phyloP scores from a whole-genome alignment of 1,140 invertebrate species.

The Tribolium madens region DNA sequence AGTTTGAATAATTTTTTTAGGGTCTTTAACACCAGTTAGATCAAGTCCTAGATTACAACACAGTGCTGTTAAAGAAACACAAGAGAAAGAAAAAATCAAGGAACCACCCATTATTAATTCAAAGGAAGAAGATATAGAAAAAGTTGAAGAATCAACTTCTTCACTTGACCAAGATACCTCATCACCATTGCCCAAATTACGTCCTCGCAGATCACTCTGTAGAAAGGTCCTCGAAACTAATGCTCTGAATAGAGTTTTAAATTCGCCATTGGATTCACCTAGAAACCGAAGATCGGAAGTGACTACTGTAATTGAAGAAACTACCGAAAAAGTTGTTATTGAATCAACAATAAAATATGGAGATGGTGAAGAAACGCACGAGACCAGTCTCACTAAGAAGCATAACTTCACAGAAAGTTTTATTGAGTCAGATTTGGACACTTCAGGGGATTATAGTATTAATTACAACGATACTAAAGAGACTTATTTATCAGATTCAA shows the following conservation, averaged over 20 bases:
- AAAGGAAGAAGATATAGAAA: slow-evolving; percentile 7
- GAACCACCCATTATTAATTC: not conserved
- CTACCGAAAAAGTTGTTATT: slow-evolving; percentile 1
- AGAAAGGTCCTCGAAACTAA: slow-evolving; percentile 59
- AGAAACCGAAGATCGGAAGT: not conserved
- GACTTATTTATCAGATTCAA: not conserved
- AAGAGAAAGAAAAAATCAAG: not conserved
- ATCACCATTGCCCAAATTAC: slow-evolving; percentile 31
- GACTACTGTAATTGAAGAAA: slow-evolving; percentile 19
- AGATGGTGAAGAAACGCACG: slow-evolving; percentile 29
- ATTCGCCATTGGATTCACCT: slow-evolving; percentile 10
- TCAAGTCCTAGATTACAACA: slow-evolving; percentile 49
- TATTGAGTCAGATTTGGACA: slow-evolving; percentile 5
- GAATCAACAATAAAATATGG: slow-evolving; percentile 13
- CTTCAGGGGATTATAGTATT: slow-evolving; percentile 16
- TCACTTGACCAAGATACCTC: not conserved
- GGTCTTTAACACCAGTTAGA: slow-evolving; percentile 2
- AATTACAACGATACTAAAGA: not conserved
- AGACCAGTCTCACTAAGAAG: slow-evolving; percentile 5
- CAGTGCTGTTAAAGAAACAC: not conserved
- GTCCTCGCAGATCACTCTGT: slow-evolving; percentile 52
- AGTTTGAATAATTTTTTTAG: slow-evolving; percentile 23
- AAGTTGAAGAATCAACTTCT: slow-evolving; percentile 5
- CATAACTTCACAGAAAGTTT: slow-evolving; percentile 19
- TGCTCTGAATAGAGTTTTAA: slow-evolving; percentile 46